Percentiles rank a stretch among this genome's conserved stretches.
phyloP scores from a whole-genome alignment of 2,888 invertebrate genomes.

The Podotricha telesiphe region DNA sequence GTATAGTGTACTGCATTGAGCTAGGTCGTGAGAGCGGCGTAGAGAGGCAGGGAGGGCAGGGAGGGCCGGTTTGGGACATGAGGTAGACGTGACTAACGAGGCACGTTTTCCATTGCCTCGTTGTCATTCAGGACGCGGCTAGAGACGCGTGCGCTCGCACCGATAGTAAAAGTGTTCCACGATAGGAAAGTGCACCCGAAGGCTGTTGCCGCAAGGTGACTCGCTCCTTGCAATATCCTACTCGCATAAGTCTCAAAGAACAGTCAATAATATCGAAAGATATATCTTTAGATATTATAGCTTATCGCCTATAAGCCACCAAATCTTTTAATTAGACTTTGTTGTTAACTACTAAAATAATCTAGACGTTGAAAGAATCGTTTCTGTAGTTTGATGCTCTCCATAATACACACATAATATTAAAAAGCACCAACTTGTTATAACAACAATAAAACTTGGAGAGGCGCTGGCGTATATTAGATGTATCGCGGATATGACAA shows the following conservation, averaged over 20 bases:
- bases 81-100: neutral
- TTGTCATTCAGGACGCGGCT: conserved; percentile 21
- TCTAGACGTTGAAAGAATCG: no score
- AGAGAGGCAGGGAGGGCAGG: neutral
- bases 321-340: no score
- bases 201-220: conserved; percentile 22
- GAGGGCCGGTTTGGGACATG: no score
- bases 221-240: neutral
- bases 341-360: no score
- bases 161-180: conserved; percentile 32
- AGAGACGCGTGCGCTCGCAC: neutral
- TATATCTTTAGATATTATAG: no score
- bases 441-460: neutral
- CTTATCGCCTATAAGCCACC: no score
- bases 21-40: neutral
- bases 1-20: neutral
- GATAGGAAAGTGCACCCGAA: conserved; percentile 23
- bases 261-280: neutral
- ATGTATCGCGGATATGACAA: neutral
- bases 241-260: neutral
- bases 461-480: neutral
- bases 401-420: neutral
- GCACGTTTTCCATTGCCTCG: conserved; percentile 8
- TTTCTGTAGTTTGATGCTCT: neutral
- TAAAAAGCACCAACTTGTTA: neutral